Percentiles rank a stretch among this genome's conserved stretches.
Evolutionary conservation across 2,797 vertebrate species (phyloP).

Genomic region (Urocyon cinereoargenteus): DNA sequence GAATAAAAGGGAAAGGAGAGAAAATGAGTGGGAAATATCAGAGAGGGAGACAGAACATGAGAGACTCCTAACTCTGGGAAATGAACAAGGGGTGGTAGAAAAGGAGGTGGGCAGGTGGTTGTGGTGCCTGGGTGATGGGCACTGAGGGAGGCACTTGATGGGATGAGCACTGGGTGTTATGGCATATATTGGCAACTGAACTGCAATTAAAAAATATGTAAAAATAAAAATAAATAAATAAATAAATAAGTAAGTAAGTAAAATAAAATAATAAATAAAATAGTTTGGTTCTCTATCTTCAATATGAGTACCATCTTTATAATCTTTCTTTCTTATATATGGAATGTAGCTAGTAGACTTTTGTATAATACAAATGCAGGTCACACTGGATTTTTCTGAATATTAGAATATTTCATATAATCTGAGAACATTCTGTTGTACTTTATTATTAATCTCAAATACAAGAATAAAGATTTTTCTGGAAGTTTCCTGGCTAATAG

Average conservation of each 20-base stretch:
- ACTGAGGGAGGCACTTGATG: too few relatives aligned
- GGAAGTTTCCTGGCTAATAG: background rate
- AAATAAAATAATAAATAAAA: background rate
- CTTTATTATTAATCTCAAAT: conserved; percentile 30
- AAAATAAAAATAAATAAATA: too few relatives aligned
- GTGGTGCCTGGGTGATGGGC: too few relatives aligned
- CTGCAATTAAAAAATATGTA: too few relatives aligned
- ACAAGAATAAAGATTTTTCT: conserved; percentile 25
- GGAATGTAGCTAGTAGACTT: background rate
- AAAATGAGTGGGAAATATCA: too few relatives aligned
- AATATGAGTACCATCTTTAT: background rate
- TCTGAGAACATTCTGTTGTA: background rate
- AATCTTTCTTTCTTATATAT: background rate
- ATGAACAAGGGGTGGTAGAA: too few relatives aligned
- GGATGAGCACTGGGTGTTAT: too few relatives aligned
- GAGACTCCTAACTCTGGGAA: too few relatives aligned
- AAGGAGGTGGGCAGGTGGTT: too few relatives aligned
- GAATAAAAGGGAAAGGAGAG: too few relatives aligned
- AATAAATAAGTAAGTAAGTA: background rate
- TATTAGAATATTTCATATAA: background rate
- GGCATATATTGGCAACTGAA: too few relatives aligned
- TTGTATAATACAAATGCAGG: conserved; percentile 15
- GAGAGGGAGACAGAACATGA: too few relatives aligned
- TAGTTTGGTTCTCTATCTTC: background rate
- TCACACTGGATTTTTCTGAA: background rate